phyloP scores from a whole-genome alignment of 2,888 invertebrate species.

The Sicus ferrugineus region DNA sequence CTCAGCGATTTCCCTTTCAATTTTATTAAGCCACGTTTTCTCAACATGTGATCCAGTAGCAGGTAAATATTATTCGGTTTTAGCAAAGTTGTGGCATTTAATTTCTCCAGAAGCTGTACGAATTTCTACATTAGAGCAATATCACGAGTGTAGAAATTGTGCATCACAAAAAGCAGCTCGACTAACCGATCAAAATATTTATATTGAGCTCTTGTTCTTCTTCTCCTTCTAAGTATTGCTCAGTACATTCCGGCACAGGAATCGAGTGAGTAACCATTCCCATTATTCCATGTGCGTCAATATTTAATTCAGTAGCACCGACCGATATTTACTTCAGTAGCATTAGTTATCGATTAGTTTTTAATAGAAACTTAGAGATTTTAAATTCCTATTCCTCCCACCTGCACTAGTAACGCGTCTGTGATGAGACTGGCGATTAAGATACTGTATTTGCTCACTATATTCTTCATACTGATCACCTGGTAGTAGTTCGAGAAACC shows the following conservation, averaged over 20 bases:
- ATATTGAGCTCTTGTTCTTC: background rate
- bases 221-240: background rate
- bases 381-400: background rate
- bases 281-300: too few species aligned
- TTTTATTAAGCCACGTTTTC: background rate
- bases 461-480: background rate
- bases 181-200: background rate
- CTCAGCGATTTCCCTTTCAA: constrained; percentile 3
- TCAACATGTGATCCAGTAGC: background rate
- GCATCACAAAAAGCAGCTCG: constrained; percentile 1
- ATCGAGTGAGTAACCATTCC: too few species aligned
- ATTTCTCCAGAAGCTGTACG: background rate
- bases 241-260: background rate
- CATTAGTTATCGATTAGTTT: too few species aligned
- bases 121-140: constrained; percentile 1
- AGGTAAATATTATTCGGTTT: background rate
- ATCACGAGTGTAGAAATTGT: constrained; percentile 3
- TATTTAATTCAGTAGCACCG: too few species aligned
- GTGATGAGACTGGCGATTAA: background rate
- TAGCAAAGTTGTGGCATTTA: constrained; percentile 4
- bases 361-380: too few species aligned
- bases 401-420: background rate
- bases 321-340: too few species aligned
- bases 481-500: background rate
- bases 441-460: background rate